These are phyloP conservation scores for Calycopis cecrops DNA, from an alignment of 1,140 invertebrate species.

Conservation along the genomic window DNA sequence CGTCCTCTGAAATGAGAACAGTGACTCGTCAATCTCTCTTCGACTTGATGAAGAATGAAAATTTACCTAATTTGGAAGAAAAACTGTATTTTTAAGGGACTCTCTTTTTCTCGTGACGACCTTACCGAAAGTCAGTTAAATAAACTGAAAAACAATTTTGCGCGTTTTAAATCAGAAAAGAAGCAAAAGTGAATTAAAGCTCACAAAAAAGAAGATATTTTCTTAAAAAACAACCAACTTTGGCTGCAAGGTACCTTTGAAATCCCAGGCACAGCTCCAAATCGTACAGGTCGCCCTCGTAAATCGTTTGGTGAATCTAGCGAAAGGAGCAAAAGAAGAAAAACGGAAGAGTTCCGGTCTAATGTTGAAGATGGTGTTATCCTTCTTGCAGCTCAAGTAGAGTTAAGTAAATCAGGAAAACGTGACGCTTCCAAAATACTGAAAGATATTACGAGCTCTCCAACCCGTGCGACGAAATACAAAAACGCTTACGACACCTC, in stretches of 20 bases:
- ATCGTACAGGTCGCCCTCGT: slow-evolving; percentile 27
- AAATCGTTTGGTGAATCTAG: slow-evolving; percentile 26
- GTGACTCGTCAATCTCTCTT: slow-evolving; percentile 11
- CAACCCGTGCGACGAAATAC: slow-evolving; percentile 35
- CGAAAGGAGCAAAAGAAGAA: slow-evolving; percentile 38
- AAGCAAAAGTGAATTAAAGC: slow-evolving; percentile 32
- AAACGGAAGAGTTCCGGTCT: slow-evolving; percentile 35
- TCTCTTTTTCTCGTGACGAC: neutral
- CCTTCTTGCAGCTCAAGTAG: slow-evolving; percentile 26
- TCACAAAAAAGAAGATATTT: slow-evolving; percentile 28
- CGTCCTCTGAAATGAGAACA: neutral
- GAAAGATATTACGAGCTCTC: slow-evolving; percentile 27
- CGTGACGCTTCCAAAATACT: slow-evolving; percentile 22
- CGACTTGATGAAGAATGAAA: slow-evolving; percentile 7
- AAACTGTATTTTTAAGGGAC: neutral
- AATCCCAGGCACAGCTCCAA: slow-evolving; percentile 23
- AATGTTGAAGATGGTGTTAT: slow-evolving; percentile 26
- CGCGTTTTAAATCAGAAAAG: slow-evolving; percentile 28
- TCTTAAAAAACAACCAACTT: slow-evolving; percentile 20
- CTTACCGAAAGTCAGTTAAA: neutral
- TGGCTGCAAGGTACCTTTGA: slow-evolving; percentile 34
- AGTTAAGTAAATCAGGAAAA: slow-evolving; percentile 20
- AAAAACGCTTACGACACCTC: slow-evolving; percentile 19
- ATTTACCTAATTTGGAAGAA: slow-evolving; percentile 10
- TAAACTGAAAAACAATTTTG: slow-evolving; percentile 21